Base-by-base conservation (phyloP, 1,140 invertebrate species). In the Ostrea denselamellosa region DNA sequence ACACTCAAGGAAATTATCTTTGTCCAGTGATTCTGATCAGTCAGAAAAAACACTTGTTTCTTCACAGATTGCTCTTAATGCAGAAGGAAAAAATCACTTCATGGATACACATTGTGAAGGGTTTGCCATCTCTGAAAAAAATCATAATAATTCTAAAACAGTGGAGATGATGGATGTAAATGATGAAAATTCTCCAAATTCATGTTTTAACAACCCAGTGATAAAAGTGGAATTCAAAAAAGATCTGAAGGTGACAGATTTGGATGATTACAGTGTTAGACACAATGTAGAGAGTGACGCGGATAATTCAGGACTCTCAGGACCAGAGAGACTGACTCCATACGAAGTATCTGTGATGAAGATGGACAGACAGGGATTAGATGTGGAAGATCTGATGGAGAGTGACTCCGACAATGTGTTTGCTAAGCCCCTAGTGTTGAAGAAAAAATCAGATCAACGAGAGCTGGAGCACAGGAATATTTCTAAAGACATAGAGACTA, bases 351-450 rank as follows among this genome's bases (percentile, higher is more conserved):
- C 88, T 19, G 62, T 89, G 56, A 44, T 84, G 0, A 85, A 86
- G 34, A n/a, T 89, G 28, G 88, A 89, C 62, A 44, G 77, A 12
- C 58, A 77, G 28, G 88, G 88, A 17, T 4, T 89, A n/a, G 56
- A 85, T 85, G 86, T 89, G 19, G 81, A 89, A 51, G 85, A 86
- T 8, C 17, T 89, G 14, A 89, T 89, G 44, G 88, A 89, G 17
- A 89, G 88, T 89, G 88, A 89, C 54, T 89, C 85, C n/a, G 88
- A 89, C 53, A 89, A 83, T 81, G 82, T 89, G 28, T 89, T 85
- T 68, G 87, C 87, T n/a, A 88, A 83, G 68, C 71, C 68, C 53
- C 84, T 88, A 77, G 28, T 34, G 14, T 77, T 77, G 14, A 14
- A 77, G 12, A 77, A 77, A 44, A 44, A 77, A 25, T 77, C 68